Conservation (phyloP, 1,140 invertebrate species). For the Phymorhynchus buccinoides region DNA sequence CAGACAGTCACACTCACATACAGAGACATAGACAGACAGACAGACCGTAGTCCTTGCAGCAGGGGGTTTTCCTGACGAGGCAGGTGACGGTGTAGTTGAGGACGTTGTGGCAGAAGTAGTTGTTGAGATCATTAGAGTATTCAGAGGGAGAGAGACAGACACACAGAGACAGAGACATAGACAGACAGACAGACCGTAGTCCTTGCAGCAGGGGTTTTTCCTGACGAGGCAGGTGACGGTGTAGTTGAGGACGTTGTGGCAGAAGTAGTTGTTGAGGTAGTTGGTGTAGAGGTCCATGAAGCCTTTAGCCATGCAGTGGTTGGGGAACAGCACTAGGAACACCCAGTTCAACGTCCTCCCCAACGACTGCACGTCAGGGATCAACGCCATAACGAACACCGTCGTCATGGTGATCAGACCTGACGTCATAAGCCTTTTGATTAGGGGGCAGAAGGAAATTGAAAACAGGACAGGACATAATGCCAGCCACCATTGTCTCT, state of each 20-base stretch:
- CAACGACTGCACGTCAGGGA: slow-evolving; percentile 54
- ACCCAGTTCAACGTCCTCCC: slow-evolving; percentile 63
- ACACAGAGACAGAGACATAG: too few relatives aligned
- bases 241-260: slow-evolving; percentile 35
- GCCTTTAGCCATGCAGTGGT: slow-evolving; percentile 64
- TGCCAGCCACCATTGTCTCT: too few relatives aligned
- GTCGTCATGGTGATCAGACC: slow-evolving; percentile 62
- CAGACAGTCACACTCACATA: not conserved
- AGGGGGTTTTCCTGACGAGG: not conserved
- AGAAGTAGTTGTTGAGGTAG: slow-evolving; percentile 56
- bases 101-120: slow-evolving; percentile 41
- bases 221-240: not conserved
- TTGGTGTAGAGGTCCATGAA: slow-evolving; percentile 73
- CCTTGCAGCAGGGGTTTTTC: slow-evolving; percentile 17
- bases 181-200: not conserved
- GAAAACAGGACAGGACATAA: too few relatives aligned
- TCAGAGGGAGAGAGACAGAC: too few relatives aligned
- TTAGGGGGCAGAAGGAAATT: too few relatives aligned
- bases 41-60: not conserved
- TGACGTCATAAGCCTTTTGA: too few relatives aligned
- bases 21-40: not conserved
- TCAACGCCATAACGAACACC: slow-evolving; percentile 65
- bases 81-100: not conserved
- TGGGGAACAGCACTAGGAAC: slow-evolving; percentile 69
- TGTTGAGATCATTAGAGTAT: slow-evolving; percentile 71